A percentile compares a stretch with the other conserved stretches of the same genome.
Evolutionary conservation across 2,113 vertebrate species (phyloP).

Genomic region (Corythaixoides concolor): DNA sequence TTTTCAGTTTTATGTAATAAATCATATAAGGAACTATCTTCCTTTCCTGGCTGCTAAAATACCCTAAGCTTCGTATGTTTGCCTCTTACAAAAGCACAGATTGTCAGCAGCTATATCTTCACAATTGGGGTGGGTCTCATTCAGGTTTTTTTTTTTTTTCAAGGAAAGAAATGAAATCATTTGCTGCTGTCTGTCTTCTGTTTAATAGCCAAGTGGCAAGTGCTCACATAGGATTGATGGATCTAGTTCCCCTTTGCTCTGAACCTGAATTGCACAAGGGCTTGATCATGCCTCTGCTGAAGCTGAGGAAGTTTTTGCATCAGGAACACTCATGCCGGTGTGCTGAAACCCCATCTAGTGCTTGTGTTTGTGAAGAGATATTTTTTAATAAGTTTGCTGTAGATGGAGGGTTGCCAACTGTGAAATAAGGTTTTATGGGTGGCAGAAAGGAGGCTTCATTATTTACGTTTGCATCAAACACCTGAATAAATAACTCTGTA

Average conservation of each 20-base stretch:
- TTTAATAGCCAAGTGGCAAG: background rate
- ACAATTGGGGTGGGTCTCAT: background rate
- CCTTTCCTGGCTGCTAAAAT: background rate
- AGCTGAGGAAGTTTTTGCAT: background rate
- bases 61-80: background rate
- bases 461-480: constrained; percentile 26
- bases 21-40: background rate
- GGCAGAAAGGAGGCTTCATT: constrained; percentile 1
- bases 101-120: background rate
- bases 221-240: background rate
- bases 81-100: background rate
- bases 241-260: background rate
- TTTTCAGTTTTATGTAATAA: background rate
- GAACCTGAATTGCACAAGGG: background rate
- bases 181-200: background rate
- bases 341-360: background rate
- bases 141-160: background rate
- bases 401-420: background rate
- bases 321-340: background rate
- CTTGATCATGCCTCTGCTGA: background rate
- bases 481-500: constrained; percentile 49
- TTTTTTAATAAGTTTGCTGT: background rate
- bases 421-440: constrained; percentile 23
- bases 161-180: background rate
- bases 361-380: background rate